Base-by-base conservation (phyloP, 2,797 vertebrate genomes). In the Falco peregrinus region DNA sequence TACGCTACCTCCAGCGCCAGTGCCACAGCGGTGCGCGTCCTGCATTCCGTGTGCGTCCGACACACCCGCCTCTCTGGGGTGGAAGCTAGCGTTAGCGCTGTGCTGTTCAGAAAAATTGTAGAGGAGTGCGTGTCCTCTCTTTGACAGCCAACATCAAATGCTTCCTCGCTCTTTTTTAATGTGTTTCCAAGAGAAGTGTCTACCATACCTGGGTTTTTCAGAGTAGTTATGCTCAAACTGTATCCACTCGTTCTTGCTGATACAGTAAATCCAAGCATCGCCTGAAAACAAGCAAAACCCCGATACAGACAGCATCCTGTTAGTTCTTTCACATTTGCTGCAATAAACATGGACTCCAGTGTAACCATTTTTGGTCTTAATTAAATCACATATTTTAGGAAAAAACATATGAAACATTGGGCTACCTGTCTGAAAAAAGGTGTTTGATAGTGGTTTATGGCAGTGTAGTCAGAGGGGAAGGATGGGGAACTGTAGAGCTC, bases 241-340 rank as follows among this genome's bases (percentile, higher is more conserved):
- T 71, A 98, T 98, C 99, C 99, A 99, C 94, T 99, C 98, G 2
- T 99, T 99, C 93, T 97, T 99, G 97, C 98, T 99, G 95, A 99
- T 98, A 12, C 98, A 99, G 75, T 99, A 99, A 86, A 99, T 98
- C 99, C 99, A 99, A 19, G 99, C 99, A n/a, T 99, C 99, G 97
- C 99, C 99, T 99, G 82, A 68, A 77, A 83, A 63, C 8, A 80
- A 91, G 86, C 31, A 88, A 59, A 92, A 70, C 28, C 41, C 47
- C 82, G 37, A 11, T 4, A 5, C 9, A 41, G 67, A 1, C 29
- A 31, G 31, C 1, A 7, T 12, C 31, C 39, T 29, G 11, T 54
- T 26, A 21, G 41, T 21, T 50, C 31, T 57, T 24, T 4, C 11
- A 26, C 0, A 2, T 1, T 13, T 48, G 43, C 35, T 69, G 33